Base-by-base conservation (phyloP, 2,888 invertebrate species). In the Merodon equestris region DNA sequence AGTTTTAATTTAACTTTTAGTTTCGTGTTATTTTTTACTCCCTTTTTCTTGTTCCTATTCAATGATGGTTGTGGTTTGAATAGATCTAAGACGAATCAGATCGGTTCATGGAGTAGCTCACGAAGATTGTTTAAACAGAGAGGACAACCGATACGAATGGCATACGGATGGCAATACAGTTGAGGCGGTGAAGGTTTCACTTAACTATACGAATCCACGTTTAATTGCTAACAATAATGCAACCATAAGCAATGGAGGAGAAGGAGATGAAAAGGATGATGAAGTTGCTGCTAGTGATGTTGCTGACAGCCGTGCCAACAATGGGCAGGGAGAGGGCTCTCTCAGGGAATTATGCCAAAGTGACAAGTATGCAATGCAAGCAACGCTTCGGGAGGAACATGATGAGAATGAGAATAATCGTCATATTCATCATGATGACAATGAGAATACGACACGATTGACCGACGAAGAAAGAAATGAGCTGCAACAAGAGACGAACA, bases 101-200 rank as follows among this genome's bases (percentile, higher is more conserved):
- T 12, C 34, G 1, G 7, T 14, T 36, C 54, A 50, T 17, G 17
- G 3, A 1, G 13, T 1, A 1, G 18, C 15, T 1, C 38, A 40
- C 9, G 51, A 51, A 9, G 48, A 64, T 4, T 27, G 7, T 7
- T 9, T 12, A 17, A 44, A 42, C 19, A 9, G 36, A 57, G 12
- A 42, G 36, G 14, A 40, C 27, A 38, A 51, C 15, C 54, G 63
- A 79, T 68, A 68, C 50, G 79, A 68, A 10, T 73, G 79, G 79
- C 58, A 48, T 7, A 14, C 47, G 14, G 45, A 40, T 14, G 15
- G 48, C 15, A 68, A 64, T 53, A 60, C 63, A 36, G 34, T 63
- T 10, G 42, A 79, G 12, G 63, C 63, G 12, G 48, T 73, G 15
- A 36, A 51, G 40, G 61, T 77, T 17, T 72, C 42, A 36, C 61